Evolutionary conservation across 2,113 vertebrate species (phyloP), one percentile per base, ranked within the genome.

Genomic region (Calidris pugnax): DNA sequence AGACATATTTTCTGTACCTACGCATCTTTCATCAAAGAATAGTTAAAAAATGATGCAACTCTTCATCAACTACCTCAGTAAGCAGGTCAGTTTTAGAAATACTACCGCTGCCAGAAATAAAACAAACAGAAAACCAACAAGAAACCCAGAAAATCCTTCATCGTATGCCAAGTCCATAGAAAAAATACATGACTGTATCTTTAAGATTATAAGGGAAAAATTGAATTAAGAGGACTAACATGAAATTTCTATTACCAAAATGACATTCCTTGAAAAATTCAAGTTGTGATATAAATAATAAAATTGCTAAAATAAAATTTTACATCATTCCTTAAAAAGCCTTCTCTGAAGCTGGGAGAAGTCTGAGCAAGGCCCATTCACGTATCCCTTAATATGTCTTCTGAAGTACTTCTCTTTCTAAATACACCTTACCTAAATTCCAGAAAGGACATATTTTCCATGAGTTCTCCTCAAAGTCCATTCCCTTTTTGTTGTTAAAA

Each of bases 91-190:
- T 66, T 74, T 56, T 63, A 63, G 28, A 41, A 41, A 51, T 41
- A 56, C 22, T 28, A 57, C 7, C 33, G 33, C 3, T 51, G 14
- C 14, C n/a, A 78, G 39, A 9, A 35, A 20, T 35, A 23, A 47
- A 28, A 24, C 9, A 9, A 2, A 1, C 11, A 9, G 2, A 47
- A 28, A 41, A 21, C 4, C 13, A 51, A 12, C 4, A 3, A 24
- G 13, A 63, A 47, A 32, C 16, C 8, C 4, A n/a, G 37, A 13
- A 47, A 66, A n/a, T 11, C 37, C 41, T 68, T 57, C 33, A n/a
- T 1, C 39, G 43, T 41, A 41, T 26, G 45, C 8, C 21, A 51
- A 80, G 14, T 15, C 30, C 76, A 59, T 1, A 12, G 39, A 41
- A 35, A 77, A 41, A 41, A 10, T 30, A 35, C 11, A 14, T 16